Percentiles rank a stretch among this genome's conserved stretches.
phyloP scores from a whole-genome alignment of 2,888 invertebrate genomes.

The Cheiracanthium punctorium region DNA sequence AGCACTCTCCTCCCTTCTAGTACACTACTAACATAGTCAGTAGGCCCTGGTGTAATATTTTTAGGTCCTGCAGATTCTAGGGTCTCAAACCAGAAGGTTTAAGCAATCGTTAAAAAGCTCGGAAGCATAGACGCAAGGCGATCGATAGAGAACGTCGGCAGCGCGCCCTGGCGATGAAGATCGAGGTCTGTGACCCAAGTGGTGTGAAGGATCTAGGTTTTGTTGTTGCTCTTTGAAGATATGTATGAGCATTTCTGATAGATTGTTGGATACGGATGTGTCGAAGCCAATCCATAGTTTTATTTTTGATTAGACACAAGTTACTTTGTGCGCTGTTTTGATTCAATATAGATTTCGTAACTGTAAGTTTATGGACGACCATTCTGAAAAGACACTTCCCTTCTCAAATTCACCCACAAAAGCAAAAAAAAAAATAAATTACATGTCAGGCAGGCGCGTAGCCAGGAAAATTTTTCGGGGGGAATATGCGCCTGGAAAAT shows the following conservation, averaged over 20 bases:
- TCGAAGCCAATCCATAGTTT: no score
- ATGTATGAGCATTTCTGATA: constrained; percentile 7
- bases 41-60: constrained; percentile 8
- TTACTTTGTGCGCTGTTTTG: no score
- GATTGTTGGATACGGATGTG: not conserved
- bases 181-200: constrained; percentile 4
- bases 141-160: not conserved
- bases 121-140: constrained; percentile 10
- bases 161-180: not conserved
- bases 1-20: not conserved
- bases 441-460: no score
- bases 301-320: no score
- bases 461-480: no score
- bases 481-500: no score
- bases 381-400: no score
- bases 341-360: no score
- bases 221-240: constrained; percentile 2
- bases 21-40: not conserved
- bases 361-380: no score
- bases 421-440: no score
- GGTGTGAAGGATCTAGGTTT: constrained; percentile 13
- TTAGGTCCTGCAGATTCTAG: constrained; percentile 7
- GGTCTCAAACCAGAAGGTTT: constrained; percentile 17
- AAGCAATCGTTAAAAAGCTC: constrained; percentile 13
- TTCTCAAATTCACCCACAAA: no score